Evolutionary conservation across 2,888 invertebrate species (phyloP).

Genomic region (Drosophila longiperda): DNA sequence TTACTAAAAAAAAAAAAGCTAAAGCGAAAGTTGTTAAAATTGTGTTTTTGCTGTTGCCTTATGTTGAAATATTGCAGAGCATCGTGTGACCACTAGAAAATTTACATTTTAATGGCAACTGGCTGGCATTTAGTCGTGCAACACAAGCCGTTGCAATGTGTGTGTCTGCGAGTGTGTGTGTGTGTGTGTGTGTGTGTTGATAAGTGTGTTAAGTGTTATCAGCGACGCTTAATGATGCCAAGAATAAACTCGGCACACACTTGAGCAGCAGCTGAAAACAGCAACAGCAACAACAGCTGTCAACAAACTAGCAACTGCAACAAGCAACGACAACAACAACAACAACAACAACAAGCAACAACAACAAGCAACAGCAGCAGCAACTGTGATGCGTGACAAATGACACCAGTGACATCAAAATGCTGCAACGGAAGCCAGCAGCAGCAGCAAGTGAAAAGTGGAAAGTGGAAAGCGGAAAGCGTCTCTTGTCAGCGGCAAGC

Average conservation of each 20-base stretch:
- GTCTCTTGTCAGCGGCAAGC: conserved; percentile 65
- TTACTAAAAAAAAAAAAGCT: conserved; percentile 14
- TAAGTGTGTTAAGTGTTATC: conserved; percentile 74
- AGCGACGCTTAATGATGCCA: conserved; percentile 76
- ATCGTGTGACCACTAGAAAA: conserved; percentile 75
- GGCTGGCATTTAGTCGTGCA: conserved; percentile 62
- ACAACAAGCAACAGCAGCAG: conserved; percentile 16
- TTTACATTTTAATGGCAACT: conserved; percentile 74
- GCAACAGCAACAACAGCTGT: conserved; percentile 25
- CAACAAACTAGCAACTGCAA: conserved; percentile 53
- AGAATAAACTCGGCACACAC: conserved; percentile 70
- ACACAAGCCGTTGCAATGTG: conserved; percentile 1
- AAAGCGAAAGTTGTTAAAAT: conserved; percentile 56
- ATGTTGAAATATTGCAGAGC: conserved; percentile 56
- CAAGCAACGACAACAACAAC: conserved; percentile 23
- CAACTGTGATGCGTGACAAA: conserved; percentile 71
- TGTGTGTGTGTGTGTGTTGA: conserved; percentile 23
- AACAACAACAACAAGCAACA: conserved; percentile 25
- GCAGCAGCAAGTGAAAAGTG: conserved; percentile 16
- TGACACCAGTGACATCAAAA: conserved; percentile 73
- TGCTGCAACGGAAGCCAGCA: conserved; percentile 64
- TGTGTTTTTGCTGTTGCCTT: conserved; percentile 23
- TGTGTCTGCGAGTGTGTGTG: conserved; percentile 2
- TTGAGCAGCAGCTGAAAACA: conserved; percentile 47
- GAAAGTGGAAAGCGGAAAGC: conserved; percentile 15